phyloP scores from a whole-genome alignment of 2,888 invertebrate genomes.

The Therioaphis trifolii region DNA sequence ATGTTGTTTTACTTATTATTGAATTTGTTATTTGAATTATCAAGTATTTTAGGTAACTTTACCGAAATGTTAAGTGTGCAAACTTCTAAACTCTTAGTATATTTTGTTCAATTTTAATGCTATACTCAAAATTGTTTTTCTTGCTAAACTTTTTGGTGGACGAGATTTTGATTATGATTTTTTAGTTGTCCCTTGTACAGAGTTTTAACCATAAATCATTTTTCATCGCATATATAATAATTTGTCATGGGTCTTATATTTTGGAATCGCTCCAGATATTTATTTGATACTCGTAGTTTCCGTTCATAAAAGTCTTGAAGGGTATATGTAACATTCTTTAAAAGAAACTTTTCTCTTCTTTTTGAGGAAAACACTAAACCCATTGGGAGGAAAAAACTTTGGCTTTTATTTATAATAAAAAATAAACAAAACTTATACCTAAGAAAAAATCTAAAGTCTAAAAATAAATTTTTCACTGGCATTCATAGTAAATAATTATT shows the following conservation, averaged over 20 bases:
- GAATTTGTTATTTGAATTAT: too few species aligned
- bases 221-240: slow-evolving; percentile 38
- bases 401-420: background rate
- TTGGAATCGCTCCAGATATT: slow-evolving; percentile 36
- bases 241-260: slow-evolving; percentile 37
- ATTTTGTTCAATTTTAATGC: background rate
- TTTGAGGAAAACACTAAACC: background rate
- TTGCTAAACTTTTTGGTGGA: slow-evolving; percentile 31
- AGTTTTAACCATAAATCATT: slow-evolving; percentile 57
- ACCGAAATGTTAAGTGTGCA: too few species aligned
- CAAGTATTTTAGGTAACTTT: too few species aligned
- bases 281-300: slow-evolving; percentile 48
- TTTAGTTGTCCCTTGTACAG: background rate
- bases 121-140: slow-evolving; percentile 14
- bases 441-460: background rate
- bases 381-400: slow-evolving; percentile 27
- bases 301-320: slow-evolving; percentile 44
- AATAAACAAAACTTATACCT: background rate
- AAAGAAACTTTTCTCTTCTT: slow-evolving; percentile 21
- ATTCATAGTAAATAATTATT: slow-evolving; percentile 4
- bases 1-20: too few species aligned
- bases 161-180: slow-evolving; percentile 46
- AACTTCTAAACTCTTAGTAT: too few species aligned
- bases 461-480: background rate
- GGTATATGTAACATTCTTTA: slow-evolving; percentile 23